Evolutionary conservation across 2,888 invertebrate genomes (phyloP).

Genomic region (Eremobia ochroleuca): DNA sequence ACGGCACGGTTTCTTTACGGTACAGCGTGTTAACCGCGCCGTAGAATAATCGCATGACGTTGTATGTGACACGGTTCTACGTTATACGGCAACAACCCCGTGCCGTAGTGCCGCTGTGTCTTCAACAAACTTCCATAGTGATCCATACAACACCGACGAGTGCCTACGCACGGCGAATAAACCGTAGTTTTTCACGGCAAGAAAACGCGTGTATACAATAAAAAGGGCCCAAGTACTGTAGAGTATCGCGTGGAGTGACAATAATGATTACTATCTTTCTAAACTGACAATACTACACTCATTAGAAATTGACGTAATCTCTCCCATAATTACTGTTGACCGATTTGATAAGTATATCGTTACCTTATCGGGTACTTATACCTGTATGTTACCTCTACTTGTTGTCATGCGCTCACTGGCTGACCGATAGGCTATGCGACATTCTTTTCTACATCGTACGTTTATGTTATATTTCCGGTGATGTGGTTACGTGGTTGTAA

Average conservation of each 20-base stretch:
- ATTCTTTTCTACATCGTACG: neutral
- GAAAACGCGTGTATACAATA: neutral
- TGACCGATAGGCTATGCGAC: constrained; percentile 1
- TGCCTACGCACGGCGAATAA: neutral
- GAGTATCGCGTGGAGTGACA: constrained; percentile 11
- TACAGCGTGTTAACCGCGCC: neutral
- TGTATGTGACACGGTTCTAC: neutral
- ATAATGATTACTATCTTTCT: constrained; percentile 3
- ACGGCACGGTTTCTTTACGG: neutral
- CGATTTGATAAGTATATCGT: constrained; percentile 38
- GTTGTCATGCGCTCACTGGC: constrained; percentile 7
- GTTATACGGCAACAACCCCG: neutral
- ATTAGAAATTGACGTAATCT: constrained; percentile 36
- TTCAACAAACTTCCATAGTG: neutral
- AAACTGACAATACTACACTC: constrained; percentile 13
- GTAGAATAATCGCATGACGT: neutral
- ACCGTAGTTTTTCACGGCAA: neutral
- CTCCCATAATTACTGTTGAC: constrained; percentile 30
- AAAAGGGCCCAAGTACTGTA: neutral
- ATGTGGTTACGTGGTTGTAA: neutral
- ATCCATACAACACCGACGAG: neutral
- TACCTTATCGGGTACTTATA: constrained; percentile 33
- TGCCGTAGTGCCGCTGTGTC: neutral
- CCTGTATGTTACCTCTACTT: constrained; percentile 10
- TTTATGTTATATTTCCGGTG: neutral